Evolutionary conservation across 2,888 invertebrate species (phyloP).

Genomic region (Phorcus lineatus): DNA sequence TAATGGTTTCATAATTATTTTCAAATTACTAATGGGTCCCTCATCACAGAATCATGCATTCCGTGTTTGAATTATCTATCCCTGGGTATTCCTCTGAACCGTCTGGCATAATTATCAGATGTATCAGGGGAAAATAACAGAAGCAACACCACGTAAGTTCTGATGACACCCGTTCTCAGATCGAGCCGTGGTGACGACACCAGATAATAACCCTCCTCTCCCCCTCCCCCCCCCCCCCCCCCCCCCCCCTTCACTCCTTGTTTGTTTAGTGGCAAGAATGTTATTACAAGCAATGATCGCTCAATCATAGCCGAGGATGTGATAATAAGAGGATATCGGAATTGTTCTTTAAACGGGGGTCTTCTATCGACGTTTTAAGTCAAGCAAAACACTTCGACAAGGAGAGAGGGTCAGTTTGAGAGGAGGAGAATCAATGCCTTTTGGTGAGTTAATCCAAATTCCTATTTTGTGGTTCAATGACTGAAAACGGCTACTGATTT

Average conservation of each 20-base stretch:
- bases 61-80: not conserved
- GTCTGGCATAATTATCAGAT: slow-evolving; percentile 12
- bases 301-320: not conserved
- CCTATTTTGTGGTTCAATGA: slow-evolving; percentile 5
- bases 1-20: too few species aligned
- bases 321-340: slow-evolving; percentile 12
- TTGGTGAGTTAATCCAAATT: slow-evolving; percentile 13
- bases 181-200: too few species aligned
- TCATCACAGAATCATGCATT: not conserved
- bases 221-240: not conserved
- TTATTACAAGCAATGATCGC: not conserved
- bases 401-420: not conserved
- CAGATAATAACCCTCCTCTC: not conserved
- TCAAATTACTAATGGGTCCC: too few species aligned
- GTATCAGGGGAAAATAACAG: not conserved
- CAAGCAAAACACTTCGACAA: not conserved
- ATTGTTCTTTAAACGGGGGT: not conserved
- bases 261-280: slow-evolving; percentile 1
- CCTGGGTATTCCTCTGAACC: not conserved
- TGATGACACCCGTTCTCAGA: too few species aligned
- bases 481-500: not conserved
- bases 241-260: not conserved
- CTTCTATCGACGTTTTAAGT: not conserved
- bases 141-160: too few species aligned
- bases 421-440: not conserved